phyloP scores from a whole-genome alignment of 1,140 invertebrate genomes.

The Drosophila bocqueti region DNA sequence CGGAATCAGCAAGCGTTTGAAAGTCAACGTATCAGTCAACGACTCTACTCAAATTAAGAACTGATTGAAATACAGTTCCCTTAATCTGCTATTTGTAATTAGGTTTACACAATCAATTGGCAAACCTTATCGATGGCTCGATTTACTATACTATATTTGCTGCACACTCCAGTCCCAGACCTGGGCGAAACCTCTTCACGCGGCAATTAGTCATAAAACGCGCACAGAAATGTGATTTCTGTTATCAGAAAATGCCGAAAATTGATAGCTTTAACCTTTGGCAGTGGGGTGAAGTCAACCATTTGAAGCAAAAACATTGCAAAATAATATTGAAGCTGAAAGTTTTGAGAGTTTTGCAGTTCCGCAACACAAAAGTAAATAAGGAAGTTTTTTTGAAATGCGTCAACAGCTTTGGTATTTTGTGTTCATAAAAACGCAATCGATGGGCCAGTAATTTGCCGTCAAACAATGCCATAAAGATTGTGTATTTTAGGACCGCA shows the following conservation, averaged over 20 bases:
- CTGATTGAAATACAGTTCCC: conserved; percentile 7
- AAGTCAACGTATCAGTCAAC: conserved; percentile 20
- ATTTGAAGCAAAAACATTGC: background rate
- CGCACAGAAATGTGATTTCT: conserved; percentile 27
- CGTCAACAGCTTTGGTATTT: conserved; percentile 24
- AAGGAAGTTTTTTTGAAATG: conserved; percentile 22
- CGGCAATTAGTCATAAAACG: conserved; percentile 60
- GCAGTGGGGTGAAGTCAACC: background rate
- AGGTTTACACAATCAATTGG: conserved; percentile 29
- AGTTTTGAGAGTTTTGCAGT: background rate
- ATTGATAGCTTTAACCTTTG: conserved; percentile 40
- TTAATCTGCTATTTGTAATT: conserved; percentile 36
- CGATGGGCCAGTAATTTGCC: conserved; percentile 16
- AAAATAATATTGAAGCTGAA: background rate
- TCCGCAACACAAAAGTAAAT: conserved; percentile 1
- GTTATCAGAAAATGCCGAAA: conserved; percentile 33
- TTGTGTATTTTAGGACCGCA: conserved; percentile 5
- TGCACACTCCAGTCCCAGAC: conserved; percentile 4
- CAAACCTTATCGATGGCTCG: conserved; percentile 24
- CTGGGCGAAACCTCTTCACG: conserved; percentile 14
- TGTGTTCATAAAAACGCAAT: conserved; percentile 9
- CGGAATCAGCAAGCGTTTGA: background rate
- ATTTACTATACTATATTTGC: conserved; percentile 4
- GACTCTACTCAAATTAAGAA: conserved; percentile 5
- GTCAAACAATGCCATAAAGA: conserved; percentile 35